Percentiles rank a stretch among this genome's conserved stretches.
These are phyloP conservation scores for Labeo catla DNA, from an alignment of 2,113 vertebrate species.

Conservation along the genomic window DNA sequence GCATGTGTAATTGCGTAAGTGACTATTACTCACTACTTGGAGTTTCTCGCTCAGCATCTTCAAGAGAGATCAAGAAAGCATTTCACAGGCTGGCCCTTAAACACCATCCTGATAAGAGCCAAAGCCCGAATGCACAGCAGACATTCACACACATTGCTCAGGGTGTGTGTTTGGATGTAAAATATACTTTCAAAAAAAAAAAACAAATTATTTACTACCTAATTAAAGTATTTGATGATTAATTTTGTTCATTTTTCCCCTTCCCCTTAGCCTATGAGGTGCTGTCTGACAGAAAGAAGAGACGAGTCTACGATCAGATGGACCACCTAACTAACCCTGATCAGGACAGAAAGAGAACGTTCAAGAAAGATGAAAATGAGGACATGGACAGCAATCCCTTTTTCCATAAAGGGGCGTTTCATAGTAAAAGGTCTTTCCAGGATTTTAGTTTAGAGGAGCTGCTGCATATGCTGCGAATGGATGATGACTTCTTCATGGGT, in stretches of 20 bases:
- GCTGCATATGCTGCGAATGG: slow-evolving; percentile 27
- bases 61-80: slow-evolving; percentile 50
- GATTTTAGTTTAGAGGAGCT: slow-evolving; percentile 40
- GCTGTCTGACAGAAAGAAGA: slow-evolving; percentile 29
- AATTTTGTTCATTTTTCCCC: background rate
- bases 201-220: background rate
- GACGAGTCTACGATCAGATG: slow-evolving; percentile 45
- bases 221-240: background rate
- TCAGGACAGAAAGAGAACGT: background rate
- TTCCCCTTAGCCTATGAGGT: slow-evolving; percentile 45
- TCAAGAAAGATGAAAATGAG: slow-evolving; percentile 5
- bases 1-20: slow-evolving; percentile 17
- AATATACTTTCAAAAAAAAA: background rate
- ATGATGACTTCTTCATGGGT: slow-evolving; percentile 32
- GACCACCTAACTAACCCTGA: background rate
- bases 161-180: slow-evolving; percentile 17
- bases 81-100: slow-evolving; percentile 48
- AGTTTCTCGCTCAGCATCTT: slow-evolving; percentile 42
- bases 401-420: background rate
- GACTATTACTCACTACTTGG: slow-evolving; percentile 57
- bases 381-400: background rate
- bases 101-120: slow-evolving; percentile 55
- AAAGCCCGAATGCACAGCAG: slow-evolving; percentile 43
- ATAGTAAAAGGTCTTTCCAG: slow-evolving; percentile 25
- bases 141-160: slow-evolving; percentile 47